Percentiles rank a stretch among this genome's conserved stretches.
phyloP scores from a whole-genome alignment of 2,888 invertebrate species.

The Lasioglossum lativentre region DNA sequence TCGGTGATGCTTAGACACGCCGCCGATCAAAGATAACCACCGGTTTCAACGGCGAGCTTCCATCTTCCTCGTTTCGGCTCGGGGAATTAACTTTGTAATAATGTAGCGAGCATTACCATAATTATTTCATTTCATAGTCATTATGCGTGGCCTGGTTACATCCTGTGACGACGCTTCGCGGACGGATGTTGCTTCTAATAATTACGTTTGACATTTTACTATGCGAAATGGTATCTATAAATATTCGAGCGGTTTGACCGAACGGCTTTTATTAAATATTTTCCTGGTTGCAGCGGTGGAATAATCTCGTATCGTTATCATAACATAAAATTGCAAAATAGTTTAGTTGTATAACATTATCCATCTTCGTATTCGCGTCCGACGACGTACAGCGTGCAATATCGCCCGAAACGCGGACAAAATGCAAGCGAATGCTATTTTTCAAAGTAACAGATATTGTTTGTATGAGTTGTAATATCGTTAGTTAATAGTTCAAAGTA shows the following conservation, averaged over 20 bases:
- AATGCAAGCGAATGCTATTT: too few species aligned
- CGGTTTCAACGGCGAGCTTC: background rate
- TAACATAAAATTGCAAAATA: background rate
- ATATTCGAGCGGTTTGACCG: too few species aligned
- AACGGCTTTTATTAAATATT: background rate
- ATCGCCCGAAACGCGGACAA: too few species aligned
- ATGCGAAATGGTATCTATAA: background rate
- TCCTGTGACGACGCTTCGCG: background rate
- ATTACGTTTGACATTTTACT: background rate
- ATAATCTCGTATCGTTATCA: background rate
- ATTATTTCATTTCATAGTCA: background rate
- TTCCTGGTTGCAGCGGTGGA: background rate
- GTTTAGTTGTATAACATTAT: background rate
- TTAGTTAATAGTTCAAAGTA: too few species aligned
- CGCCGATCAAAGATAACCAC: background rate
- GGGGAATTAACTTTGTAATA: background rate
- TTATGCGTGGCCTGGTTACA: background rate
- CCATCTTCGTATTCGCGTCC: background rate
- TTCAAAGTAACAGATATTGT: too few species aligned
- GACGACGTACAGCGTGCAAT: too few species aligned
- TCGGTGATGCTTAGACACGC: constrained; percentile 1
- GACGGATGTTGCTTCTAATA: background rate
- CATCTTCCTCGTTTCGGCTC: background rate
- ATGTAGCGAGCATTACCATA: background rate
- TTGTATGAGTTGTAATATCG: too few species aligned